These are phyloP conservation scores for Cyrtorhinus lividipennis DNA, from an alignment of 1,140 invertebrate genomes.

Conservation along the genomic window DNA sequence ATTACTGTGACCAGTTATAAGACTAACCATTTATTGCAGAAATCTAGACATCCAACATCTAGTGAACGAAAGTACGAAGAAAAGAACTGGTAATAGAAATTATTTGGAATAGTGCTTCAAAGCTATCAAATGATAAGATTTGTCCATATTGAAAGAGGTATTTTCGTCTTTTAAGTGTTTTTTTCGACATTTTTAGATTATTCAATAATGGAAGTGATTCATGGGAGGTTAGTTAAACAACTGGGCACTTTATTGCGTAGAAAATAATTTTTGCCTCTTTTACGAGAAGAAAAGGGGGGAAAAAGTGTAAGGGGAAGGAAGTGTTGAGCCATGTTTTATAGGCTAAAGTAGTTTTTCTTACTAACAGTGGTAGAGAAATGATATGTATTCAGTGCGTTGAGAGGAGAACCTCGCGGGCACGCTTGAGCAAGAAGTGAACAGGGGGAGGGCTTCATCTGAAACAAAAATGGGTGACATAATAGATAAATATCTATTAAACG, in stretches of 20 bases:
- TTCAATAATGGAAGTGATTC: too few relatives aligned
- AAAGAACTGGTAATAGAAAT: too few relatives aligned
- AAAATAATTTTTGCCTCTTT: too few relatives aligned
- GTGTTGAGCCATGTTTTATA: not conserved
- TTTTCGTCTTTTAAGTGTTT: too few relatives aligned
- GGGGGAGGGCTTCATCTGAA: slow-evolving; percentile 14
- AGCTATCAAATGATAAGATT: too few relatives aligned
- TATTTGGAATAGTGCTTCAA: too few relatives aligned
- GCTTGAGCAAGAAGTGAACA: slow-evolving; percentile 15
- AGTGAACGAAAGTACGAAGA: too few relatives aligned
- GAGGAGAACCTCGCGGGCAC: slow-evolving; percentile 6
- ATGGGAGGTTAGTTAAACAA: not conserved
- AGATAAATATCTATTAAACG: too few relatives aligned
- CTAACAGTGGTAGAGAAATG: slow-evolving; percentile 8
- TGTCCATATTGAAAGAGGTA: too few relatives aligned
- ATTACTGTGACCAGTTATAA: slow-evolving; percentile 12
- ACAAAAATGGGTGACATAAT: not conserved
- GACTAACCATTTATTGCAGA: slow-evolving; percentile 5
- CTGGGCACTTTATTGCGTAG: not conserved
- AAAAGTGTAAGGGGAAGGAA: slow-evolving; percentile 1
- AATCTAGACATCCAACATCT: too few relatives aligned
- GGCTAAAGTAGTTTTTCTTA: too few relatives aligned
- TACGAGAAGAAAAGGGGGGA: not conserved
- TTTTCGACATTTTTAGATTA: too few relatives aligned
- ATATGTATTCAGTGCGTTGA: slow-evolving; percentile 13